phyloP scores from a whole-genome alignment of 53 echinoderm and acorn worm genomes.

The Holothuria scabra region DNA sequence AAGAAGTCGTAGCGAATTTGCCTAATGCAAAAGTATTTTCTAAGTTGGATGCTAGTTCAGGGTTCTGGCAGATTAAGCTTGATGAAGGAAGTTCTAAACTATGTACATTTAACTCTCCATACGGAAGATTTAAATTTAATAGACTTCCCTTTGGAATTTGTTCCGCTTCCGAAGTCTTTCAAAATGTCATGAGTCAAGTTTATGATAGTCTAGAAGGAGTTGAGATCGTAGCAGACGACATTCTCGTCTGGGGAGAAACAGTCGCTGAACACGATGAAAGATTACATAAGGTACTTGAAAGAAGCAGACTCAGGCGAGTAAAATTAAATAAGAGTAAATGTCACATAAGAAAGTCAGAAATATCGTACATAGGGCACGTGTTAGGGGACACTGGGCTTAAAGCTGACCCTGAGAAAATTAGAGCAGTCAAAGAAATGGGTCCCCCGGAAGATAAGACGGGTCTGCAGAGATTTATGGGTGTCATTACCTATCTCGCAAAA shows the following conservation, averaged over 20 bases:
- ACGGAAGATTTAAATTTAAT: too few relatives aligned
- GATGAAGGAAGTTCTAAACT: neutral
- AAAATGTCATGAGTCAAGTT: too few relatives aligned
- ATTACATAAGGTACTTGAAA: conserved; percentile 8
- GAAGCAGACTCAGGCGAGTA: too few relatives aligned
- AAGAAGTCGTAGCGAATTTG: conserved; percentile 1
- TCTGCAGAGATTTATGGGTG: too few relatives aligned
- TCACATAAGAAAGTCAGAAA: neutral
- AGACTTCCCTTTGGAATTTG: too few relatives aligned
- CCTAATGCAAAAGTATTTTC: conserved; percentile 20
- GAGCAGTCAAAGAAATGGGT: conserved; percentile 35
- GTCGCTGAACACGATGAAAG: conserved; percentile 5
- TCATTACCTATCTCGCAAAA: too few relatives aligned
- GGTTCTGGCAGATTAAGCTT: too few relatives aligned
- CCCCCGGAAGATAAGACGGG: too few relatives aligned
- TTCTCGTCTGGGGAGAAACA: conserved; percentile 44
- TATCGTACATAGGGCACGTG: neutral
- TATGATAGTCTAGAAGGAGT: too few relatives aligned
- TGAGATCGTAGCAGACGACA: conserved; percentile 48
- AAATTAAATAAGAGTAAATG: conserved; percentile 13
- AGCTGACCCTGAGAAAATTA: conserved; percentile 27
- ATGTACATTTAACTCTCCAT: conserved; percentile 54
- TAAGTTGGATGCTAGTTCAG: neutral
- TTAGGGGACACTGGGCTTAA: too few relatives aligned
- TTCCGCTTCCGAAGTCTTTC: too few relatives aligned